Conservation (phyloP, 2,113 vertebrate genomes). For the Holacanthus passer region DNA sequence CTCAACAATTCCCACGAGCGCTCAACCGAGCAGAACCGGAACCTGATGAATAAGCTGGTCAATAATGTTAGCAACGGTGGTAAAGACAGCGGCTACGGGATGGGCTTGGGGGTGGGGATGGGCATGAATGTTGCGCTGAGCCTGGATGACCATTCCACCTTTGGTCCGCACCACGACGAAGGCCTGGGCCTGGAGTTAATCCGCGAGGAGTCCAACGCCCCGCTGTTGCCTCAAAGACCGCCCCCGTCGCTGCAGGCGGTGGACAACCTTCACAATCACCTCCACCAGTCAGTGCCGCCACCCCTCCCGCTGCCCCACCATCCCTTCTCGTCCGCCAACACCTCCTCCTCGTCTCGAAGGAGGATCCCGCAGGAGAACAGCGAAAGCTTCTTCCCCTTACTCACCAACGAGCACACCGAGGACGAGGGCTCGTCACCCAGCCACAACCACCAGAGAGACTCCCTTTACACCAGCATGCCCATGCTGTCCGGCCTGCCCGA, state of each 20-base stretch:
- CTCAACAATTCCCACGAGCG: slow-evolving; percentile 95
- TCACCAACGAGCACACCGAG: slow-evolving; percentile 92
- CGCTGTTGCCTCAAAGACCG: slow-evolving; percentile 90
- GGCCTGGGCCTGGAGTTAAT: slow-evolving; percentile 93
- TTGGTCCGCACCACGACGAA: slow-evolving; percentile 79
- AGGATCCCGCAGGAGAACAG: slow-evolving; percentile 96
- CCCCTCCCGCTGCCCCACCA: slow-evolving; percentile 86
- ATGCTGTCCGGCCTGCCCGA: slow-evolving; percentile 87
- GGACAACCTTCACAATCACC: slow-evolving; percentile 78
- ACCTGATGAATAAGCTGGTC: slow-evolving; percentile 97
- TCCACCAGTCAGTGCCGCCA: slow-evolving; percentile 84
- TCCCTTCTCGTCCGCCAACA: slow-evolving; percentile 77
- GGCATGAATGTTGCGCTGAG: slow-evolving; percentile 75
- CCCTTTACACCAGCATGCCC: slow-evolving; percentile 97
- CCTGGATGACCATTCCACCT: slow-evolving; percentile 79
- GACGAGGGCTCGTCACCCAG: slow-evolving; percentile 89
- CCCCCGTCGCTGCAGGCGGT: slow-evolving; percentile 85
- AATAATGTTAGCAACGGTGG: slow-evolving; percentile 91
- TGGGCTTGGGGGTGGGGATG: slow-evolving; percentile 87
- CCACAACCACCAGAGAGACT: slow-evolving; percentile 89
- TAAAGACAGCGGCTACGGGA: slow-evolving; percentile 88
- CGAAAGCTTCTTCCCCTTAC: slow-evolving; percentile 96
- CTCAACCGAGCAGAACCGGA: slow-evolving; percentile 92
- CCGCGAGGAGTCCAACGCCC: slow-evolving; percentile 93
- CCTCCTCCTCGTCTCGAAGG: slow-evolving; percentile 85